Evolutionary conservation across 2,797 vertebrate genomes (phyloP).

Genomic region (Graptemys geographica): DNA sequence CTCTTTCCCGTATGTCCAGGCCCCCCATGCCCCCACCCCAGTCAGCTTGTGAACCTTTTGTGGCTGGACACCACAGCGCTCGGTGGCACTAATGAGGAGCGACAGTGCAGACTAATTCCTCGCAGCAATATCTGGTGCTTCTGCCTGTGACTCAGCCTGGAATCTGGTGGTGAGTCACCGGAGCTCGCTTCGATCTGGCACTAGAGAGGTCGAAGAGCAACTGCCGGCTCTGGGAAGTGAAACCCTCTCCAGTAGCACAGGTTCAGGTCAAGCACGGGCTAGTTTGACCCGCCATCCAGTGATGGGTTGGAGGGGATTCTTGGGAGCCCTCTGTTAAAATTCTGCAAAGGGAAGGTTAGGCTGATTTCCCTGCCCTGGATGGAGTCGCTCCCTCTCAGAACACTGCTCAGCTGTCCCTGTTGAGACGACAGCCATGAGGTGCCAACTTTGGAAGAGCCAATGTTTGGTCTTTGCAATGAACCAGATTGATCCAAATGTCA

Average conservation of each 20-base stretch:
- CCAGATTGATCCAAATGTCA: not conserved
- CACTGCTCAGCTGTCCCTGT: not conserved
- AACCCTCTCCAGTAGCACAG: not conserved
- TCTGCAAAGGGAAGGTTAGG: not conserved
- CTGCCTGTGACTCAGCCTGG: not conserved
- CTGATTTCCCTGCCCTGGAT: not conserved
- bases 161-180: not conserved
- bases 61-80: constrained; percentile 59
- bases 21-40: not conserved
- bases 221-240: not conserved
- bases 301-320: not conserved
- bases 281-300: fast-evolving
- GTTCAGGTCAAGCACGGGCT: not conserved
- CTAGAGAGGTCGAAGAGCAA: not conserved
- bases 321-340: not conserved
- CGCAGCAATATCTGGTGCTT: not conserved
- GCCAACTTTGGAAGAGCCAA: not conserved
- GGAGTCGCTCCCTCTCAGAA: not conserved
- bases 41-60: constrained; percentile 50
- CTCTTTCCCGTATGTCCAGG: not conserved
- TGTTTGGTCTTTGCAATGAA: not conserved
- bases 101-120: constrained; percentile 41
- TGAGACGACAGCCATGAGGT: not conserved
- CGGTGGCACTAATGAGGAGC: constrained; percentile 49
- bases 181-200: not conserved